phyloP scores from a whole-genome alignment of 2,113 vertebrate genomes.

The human (Homo sapiens) region GRCh38 chr13:48159501-48160000 shows the following conservation, averaged over 20 bases:
- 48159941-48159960: not conserved
- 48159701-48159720: not conserved
- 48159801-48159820: conserved; percentile 19
- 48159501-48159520: not conserved
- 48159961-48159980: conserved; percentile 15
- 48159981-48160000: not conserved
- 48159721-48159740: not conserved
- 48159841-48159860: not conserved
- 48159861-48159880: not conserved
- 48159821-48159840: not conserved
- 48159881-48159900: not conserved
- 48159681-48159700: not conserved
- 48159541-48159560: not conserved
- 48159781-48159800: not conserved
- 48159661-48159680: not conserved
- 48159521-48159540: not conserved
- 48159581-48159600: not conserved
- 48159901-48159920: not conserved
- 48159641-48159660: conserved; percentile 22
- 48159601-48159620: not conserved
- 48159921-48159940: not conserved
- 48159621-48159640: conserved; percentile 18
- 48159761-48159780: not conserved
- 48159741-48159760: not conserved
- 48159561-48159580: not conserved